These are phyloP conservation scores for Panagrolaimus sp. DNA, from an alignment of 1,140 invertebrate species.

Conservation along the genomic window DNA sequence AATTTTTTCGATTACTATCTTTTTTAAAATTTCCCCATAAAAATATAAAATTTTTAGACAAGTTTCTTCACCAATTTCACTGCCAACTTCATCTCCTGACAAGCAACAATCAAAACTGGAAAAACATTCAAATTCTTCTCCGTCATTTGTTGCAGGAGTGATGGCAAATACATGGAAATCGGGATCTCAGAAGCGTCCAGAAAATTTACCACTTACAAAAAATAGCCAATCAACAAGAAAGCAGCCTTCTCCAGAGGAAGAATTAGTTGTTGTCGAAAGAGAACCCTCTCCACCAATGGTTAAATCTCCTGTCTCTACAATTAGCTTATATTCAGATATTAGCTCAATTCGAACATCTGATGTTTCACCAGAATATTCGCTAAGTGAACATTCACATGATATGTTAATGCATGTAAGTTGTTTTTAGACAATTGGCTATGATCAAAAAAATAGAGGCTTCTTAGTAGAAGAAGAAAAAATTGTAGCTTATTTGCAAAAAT, in stretches of 20 bases:
- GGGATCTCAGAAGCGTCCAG: neutral
- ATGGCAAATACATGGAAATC: neutral
- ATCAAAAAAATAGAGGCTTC: too few species aligned
- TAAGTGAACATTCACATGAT: slow-evolving; percentile 5
- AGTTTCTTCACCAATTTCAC: too few species aligned
- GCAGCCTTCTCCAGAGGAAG: neutral
- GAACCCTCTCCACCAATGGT: neutral
- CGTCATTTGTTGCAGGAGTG: neutral
- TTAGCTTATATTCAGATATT: neutral
- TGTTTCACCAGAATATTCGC: neutral
- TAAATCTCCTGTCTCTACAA: neutral
- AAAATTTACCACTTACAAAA: neutral
- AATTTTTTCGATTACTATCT: too few species aligned
- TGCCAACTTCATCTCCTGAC: too few species aligned
- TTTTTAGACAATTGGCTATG: too few species aligned
- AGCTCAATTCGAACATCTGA: neutral
- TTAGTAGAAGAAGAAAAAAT: too few species aligned
- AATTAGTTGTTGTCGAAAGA: too few species aligned
- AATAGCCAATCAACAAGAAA: neutral
- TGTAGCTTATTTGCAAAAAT: too few species aligned
- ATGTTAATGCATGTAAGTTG: slow-evolving; percentile 9
- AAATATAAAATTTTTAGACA: too few species aligned
- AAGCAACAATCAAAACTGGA: too few species aligned
- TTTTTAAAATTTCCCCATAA: too few species aligned
- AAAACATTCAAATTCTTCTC: neutral